Base-by-base conservation (phyloP, 2,113 vertebrate species). In the Cryptomyrus ogoouensis region DNA sequence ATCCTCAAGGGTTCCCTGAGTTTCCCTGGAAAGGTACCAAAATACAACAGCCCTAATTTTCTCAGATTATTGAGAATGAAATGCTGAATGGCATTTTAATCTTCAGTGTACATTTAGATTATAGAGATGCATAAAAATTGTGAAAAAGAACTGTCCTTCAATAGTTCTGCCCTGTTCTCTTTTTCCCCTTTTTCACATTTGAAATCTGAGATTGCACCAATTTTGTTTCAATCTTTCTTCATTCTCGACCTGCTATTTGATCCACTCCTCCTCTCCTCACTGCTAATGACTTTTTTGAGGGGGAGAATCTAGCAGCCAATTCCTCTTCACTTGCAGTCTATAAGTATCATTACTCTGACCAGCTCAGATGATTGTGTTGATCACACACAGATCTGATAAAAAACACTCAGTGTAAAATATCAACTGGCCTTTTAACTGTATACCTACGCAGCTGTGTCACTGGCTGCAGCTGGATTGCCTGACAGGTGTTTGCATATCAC, bases 281-380 rank as follows among this genome's bases (percentile, higher is more conserved):
- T 77, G 74, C 35, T 77, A 77, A 77, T 77, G 74, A 42, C 74
- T 77, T 77, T 77, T 77, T 42, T 77, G 35, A 77, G 74, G 74
- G 74, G 74, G 35, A 15, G 70, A 39, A 77, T 77, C 74, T 6
- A 42, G 74, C 35, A 39, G 31, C 74, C 74, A 42, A 70, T 77
- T 42, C 74, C 74, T 42, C 27, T 42, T 42, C 31, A 77, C 27
- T 77, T 77, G 74, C 74, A 77, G 13, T 77, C 74, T 19, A 42
- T 77, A 77, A 35, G 74, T 77, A 77, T 39, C 74, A 19, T 77
- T 77, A 19, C 74, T 77, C 27, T 39, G 74, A 35, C 27, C 74
- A 35, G 15, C 74, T 77, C 35, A 77, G 31, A 17, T 77, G 74
- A 77, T 42, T 42, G 74, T 77, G 74, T 42, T 77, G 74, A 77